Conservation (phyloP, 1,140 invertebrate species). For the Drosophila suzukii region DNA sequence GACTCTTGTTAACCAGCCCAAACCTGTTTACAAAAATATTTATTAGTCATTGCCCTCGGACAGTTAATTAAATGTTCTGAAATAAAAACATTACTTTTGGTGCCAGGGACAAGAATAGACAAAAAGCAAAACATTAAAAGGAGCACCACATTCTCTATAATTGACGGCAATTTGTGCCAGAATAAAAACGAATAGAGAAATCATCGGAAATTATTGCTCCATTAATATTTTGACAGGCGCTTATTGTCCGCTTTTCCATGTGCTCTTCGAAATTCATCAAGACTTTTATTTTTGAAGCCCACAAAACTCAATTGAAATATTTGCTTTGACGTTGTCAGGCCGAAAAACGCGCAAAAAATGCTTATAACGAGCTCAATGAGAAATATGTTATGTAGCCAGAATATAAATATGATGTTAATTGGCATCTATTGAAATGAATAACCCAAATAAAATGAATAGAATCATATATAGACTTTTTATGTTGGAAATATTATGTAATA, state of each 20-base stretch:
- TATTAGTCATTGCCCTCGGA: slow-evolving; percentile 15
- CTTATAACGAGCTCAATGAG: slow-evolving; percentile 20
- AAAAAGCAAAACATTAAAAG: slow-evolving; percentile 6
- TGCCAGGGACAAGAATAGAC: slow-evolving; percentile 23
- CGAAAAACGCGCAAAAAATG: slow-evolving; percentile 10
- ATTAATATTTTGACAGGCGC: slow-evolving; percentile 57
- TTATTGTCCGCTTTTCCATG: slow-evolving; percentile 34
- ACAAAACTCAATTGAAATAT: slow-evolving; percentile 61
- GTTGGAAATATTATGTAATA: too few species aligned
- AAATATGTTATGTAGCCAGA: slow-evolving; percentile 1
- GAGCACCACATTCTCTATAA: slow-evolving; percentile 10
- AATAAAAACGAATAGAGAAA: slow-evolving; percentile 27
- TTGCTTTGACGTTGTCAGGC: slow-evolving; percentile 43
- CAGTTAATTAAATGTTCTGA: slow-evolving; percentile 25
- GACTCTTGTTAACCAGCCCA: slow-evolving; percentile 13
- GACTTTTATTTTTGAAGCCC: slow-evolving; percentile 1
- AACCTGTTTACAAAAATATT: slow-evolving; percentile 22
- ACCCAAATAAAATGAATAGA: too few species aligned
- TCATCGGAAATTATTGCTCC: slow-evolving; percentile 35
- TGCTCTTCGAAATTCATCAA: slow-evolving; percentile 23
- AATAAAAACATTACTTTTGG: slow-evolving; percentile 30
- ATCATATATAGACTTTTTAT: too few species aligned
- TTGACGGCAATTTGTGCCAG: slow-evolving; percentile 33
- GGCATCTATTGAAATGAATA: not conserved
- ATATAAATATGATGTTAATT: not conserved